A percentile compares a stretch with the other conserved stretches of the same genome.
These are phyloP conservation scores for Peromyscus attwateri DNA, from an alignment of 2,797 vertebrate genomes.

Conservation along the genomic window DNA sequence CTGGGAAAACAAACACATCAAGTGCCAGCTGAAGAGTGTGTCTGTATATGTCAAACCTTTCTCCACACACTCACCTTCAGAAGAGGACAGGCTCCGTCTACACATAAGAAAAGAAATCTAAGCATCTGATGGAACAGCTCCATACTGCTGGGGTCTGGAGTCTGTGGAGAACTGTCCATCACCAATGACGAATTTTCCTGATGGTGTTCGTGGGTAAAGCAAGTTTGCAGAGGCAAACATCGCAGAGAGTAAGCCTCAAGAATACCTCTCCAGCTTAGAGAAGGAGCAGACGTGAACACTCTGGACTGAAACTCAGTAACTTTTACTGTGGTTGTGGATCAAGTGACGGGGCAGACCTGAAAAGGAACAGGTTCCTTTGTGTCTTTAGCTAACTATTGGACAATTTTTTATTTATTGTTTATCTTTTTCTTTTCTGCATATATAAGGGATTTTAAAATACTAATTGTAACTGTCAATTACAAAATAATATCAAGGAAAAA, in stretches of 20 bases:
- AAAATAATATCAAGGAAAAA: constrained; percentile 44
- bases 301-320: constrained; percentile 70
- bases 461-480: constrained; percentile 82
- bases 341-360: constrained; percentile 81
- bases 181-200: constrained; percentile 81
- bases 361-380: constrained; percentile 78
- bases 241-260: constrained; percentile 66
- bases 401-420: constrained; percentile 77
- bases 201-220: constrained; percentile 85
- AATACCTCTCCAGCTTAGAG: constrained; percentile 82
- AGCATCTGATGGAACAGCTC: constrained; percentile 85
- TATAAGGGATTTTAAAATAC: constrained; percentile 79
- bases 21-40: constrained; percentile 71
- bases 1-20: constrained; percentile 74
- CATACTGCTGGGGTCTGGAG: constrained; percentile 77
- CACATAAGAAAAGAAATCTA: constrained; percentile 86
- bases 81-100: constrained; percentile 71
- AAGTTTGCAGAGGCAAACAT: constrained; percentile 85
- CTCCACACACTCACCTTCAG: constrained; percentile 36
- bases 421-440: constrained; percentile 79
- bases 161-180: constrained; percentile 79
- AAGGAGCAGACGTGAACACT: constrained; percentile 43
- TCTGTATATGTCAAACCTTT: constrained; percentile 28
- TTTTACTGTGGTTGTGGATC: constrained; percentile 74
- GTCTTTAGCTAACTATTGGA: constrained; percentile 65